Evolutionary conservation across 2,888 invertebrate species (phyloP).

Genomic region (Plusia festucae): DNA sequence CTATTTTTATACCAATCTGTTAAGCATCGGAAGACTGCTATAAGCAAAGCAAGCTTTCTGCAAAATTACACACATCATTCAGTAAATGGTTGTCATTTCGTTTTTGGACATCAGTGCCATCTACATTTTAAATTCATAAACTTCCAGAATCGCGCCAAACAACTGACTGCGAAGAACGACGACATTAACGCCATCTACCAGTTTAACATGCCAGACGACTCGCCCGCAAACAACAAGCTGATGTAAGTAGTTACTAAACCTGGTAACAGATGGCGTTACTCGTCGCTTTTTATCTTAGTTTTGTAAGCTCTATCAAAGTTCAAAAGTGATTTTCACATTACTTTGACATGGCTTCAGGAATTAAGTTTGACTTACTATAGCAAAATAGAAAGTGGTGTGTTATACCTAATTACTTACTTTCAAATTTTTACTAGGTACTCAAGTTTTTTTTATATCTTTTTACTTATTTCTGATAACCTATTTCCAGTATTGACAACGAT

Average conservation of each 20-base stretch:
- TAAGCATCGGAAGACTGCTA: too few species aligned
- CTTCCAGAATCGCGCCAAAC: slow-evolving; percentile 74
- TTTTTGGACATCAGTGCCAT: slow-evolving; percentile 59
- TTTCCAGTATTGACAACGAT: slow-evolving; percentile 68
- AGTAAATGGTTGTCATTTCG: too few species aligned
- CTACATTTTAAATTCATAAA: slow-evolving; percentile 47
- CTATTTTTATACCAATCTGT: too few species aligned
- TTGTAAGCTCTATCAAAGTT: neutral
- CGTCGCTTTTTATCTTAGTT: too few species aligned
- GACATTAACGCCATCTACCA: slow-evolving; percentile 79
- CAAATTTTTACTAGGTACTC: too few species aligned
- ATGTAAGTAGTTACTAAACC: slow-evolving; percentile 64
- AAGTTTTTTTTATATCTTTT: too few species aligned
- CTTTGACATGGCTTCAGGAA: neutral
- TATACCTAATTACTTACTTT: too few species aligned
- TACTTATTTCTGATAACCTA: too few species aligned
- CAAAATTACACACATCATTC: too few species aligned
- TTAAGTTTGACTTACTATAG: neutral
- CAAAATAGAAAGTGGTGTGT: too few species aligned
- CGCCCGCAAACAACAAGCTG: slow-evolving; percentile 64
- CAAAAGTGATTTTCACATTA: neutral
- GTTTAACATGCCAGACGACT: slow-evolving; percentile 68
- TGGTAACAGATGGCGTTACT: slow-evolving; percentile 56
- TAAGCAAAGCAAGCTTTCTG: too few species aligned
- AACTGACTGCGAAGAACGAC: slow-evolving; percentile 62